phyloP scores from a whole-genome alignment of 2,113 vertebrate genomes.

The Nibea coibor region DNA sequence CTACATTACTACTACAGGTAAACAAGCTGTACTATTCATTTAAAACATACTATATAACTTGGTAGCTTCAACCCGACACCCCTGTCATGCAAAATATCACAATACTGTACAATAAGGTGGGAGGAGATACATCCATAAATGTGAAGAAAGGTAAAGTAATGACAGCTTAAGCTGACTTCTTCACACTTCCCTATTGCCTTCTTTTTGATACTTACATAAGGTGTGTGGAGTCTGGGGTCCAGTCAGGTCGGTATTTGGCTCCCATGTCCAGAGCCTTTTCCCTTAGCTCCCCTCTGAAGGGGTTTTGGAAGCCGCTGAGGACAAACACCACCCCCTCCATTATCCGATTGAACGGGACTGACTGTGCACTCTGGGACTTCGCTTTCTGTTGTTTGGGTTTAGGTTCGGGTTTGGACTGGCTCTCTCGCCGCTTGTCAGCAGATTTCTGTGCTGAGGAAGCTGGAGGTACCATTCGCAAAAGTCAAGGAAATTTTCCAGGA shows the following conservation, averaged over 20 bases:
- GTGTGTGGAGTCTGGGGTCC: conserved; percentile 90
- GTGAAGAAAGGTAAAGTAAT: background rate
- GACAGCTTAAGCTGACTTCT: no score
- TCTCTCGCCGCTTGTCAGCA: conserved; percentile 69
- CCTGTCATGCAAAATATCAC: background rate
- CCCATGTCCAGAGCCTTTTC: conserved; percentile 93
- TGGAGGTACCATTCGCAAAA: background rate
- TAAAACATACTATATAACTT: background rate
- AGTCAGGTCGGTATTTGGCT: conserved; percentile 90
- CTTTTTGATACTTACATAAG: conserved; percentile 86
- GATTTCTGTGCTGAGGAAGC: conserved; percentile 68
- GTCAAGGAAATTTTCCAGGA: background rate
- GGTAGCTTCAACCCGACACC: background rate
- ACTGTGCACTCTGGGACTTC: conserved; percentile 48
- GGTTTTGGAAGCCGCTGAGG: conserved; percentile 94
- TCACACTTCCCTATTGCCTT: background rate
- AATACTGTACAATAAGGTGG: background rate
- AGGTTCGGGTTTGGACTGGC: conserved; percentile 58
- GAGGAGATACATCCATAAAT: background rate
- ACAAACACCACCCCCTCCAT: conserved; percentile 91
- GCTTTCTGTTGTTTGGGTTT: conserved; percentile 66
- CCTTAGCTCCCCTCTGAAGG: conserved; percentile 89
- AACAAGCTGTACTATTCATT: background rate
- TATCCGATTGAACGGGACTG: conserved; percentile 79
- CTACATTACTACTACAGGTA: background rate